These are phyloP conservation scores for Neodon shergylaensis DNA, from an alignment of 2,113 vertebrate species.

Conservation along the genomic window DNA sequence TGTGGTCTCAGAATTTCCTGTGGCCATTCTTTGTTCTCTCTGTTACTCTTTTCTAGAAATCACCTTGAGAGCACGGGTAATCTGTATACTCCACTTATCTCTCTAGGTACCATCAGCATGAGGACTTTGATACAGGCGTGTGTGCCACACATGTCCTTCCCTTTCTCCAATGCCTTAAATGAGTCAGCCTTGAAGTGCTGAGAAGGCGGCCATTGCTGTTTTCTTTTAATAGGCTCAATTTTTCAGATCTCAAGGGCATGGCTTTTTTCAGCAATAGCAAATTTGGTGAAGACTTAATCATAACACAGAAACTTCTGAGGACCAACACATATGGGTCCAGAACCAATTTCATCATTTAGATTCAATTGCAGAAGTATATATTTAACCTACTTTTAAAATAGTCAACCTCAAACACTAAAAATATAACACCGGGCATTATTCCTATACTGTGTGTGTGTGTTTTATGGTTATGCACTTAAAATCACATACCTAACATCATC, in stretches of 20 bases:
- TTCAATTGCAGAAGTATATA: neutral
- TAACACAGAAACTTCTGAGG: neutral
- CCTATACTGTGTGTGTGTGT: neutral
- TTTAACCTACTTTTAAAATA: slow-evolving; percentile 58
- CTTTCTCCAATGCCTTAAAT: slow-evolving; percentile 27
- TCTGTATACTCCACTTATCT: neutral
- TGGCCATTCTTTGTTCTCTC: neutral
- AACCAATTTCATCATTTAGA: slow-evolving; percentile 38
- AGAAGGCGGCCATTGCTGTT: neutral
- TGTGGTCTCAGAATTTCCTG: neutral
- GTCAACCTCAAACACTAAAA: neutral
- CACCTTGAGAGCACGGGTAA: neutral
- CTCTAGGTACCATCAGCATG: neutral
- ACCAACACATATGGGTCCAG: neutral
- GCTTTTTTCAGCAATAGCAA: slow-evolving; percentile 29
- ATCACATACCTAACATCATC: neutral
- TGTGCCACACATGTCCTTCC: neutral
- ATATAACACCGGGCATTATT: slow-evolving; percentile 28
- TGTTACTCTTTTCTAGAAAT: neutral
- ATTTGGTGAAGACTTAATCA: slow-evolving; percentile 44
- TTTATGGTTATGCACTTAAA: neutral
- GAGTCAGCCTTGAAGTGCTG: slow-evolving; percentile 56
- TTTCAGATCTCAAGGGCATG: slow-evolving; percentile 49
- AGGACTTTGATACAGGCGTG: neutral
- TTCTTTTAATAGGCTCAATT: slow-evolving; percentile 55